phyloP scores from a whole-genome alignment of 1,140 invertebrate genomes.

The Armadillidium nasatum region DNA sequence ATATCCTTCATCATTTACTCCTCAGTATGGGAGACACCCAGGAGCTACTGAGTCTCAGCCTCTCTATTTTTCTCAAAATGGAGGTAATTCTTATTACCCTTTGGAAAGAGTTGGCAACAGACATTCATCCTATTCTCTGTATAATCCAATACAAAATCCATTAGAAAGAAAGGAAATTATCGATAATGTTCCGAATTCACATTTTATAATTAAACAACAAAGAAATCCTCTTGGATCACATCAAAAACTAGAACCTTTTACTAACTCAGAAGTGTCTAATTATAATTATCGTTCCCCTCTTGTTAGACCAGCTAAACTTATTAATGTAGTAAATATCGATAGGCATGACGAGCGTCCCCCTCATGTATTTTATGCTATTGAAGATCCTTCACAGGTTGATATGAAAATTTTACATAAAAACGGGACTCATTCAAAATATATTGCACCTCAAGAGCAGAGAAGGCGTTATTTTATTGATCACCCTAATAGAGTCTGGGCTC shows the following conservation, averaged over 20 bases:
- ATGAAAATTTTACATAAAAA: conserved; percentile 5
- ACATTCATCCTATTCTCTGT: too few species aligned
- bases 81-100: too few species aligned
- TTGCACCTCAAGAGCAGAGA: background rate
- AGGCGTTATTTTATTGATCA: background rate
- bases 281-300: too few species aligned
- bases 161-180: too few species aligned
- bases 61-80: background rate
- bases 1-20: background rate
- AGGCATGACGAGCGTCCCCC: background rate
- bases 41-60: background rate
- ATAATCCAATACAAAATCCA: too few species aligned
- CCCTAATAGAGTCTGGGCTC: background rate
- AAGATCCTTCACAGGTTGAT: background rate
- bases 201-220: too few species aligned
- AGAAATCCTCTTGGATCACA: too few species aligned
- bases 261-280: too few species aligned
- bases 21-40: background rate
- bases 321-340: background rate
- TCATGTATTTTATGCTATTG: conserved; percentile 3
- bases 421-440: background rate
- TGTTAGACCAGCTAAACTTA: background rate
- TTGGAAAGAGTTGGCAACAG: too few species aligned
- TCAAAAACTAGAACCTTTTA: too few species aligned
- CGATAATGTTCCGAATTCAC: too few species aligned